Base-by-base conservation (phyloP, 53 echinoderm and acorn worm genomes). In the Crossaster papposus region DNA sequence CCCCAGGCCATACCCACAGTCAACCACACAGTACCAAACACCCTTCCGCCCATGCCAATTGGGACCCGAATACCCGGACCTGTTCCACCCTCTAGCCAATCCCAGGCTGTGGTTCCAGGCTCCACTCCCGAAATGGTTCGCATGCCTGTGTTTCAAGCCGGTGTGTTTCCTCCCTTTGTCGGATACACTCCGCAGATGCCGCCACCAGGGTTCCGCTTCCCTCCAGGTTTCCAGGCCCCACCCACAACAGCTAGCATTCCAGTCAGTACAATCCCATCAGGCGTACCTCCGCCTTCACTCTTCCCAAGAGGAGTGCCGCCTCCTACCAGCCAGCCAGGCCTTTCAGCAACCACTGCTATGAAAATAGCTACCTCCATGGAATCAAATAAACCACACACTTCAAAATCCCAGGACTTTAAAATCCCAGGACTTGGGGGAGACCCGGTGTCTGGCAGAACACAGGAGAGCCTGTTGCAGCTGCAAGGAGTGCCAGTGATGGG, bases 161-260 rank as follows among this genome's bases (percentile, higher is more conserved):
- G 95, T 14, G 93, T 94, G 30, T 92, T 98, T 58, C 91, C 96
- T 44, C 98, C 93, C 12, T 93, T 98, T 65, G 84, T 96, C 32
- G 92, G 93, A 3, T 93, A 94, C 72, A 93, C 88, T 53, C 93
- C 93, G 0, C 92, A 90, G 76, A 87, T 91, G 91, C 90, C 95
- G 37, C 92, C 94, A n/a, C 89, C 93, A 38, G 92, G 95, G 13
- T 90, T 92, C 70, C 89, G 94, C 4, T 92, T 96, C 29, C 95
- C 96, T 63, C 90, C 92, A 36, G 96, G 93, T 14, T 95, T 96
- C 78, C 95, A 93, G 38, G 91, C 92, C 3, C 90, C 95, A 52
- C 91, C 94, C 32, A 87, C 89, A 28, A 30, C 89, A 2, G 88
- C 88, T 54, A 91, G 91, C 15, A 90, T 94, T 30, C 89, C 88